Evolutionary conservation across 2,888 invertebrate genomes (phyloP).

Genomic region (Amphipoea lucens): DNA sequence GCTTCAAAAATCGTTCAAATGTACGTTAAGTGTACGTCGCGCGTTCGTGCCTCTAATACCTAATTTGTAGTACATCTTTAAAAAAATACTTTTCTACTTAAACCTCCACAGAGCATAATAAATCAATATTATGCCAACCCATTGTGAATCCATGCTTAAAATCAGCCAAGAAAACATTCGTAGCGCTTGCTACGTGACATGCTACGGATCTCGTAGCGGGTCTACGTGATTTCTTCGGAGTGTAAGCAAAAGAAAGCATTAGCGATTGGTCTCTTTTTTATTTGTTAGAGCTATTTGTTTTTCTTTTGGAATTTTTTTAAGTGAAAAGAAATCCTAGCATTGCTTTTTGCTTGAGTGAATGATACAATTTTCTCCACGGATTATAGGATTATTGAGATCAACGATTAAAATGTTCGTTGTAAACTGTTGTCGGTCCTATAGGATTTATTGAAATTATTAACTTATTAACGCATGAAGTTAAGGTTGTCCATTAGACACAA

Average conservation of each 20-base stretch:
- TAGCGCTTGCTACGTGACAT: slow-evolving; percentile 59
- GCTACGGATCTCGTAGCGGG: slow-evolving; percentile 56
- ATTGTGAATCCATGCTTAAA: slow-evolving; percentile 9
- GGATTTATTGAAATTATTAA: too few relatives aligned
- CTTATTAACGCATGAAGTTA: too few relatives aligned
- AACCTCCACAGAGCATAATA: slow-evolving; percentile 2
- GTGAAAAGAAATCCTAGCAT: not conserved
- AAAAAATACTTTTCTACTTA: not conserved
- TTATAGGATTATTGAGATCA: slow-evolving; percentile 6
- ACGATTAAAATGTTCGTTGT: too few relatives aligned
- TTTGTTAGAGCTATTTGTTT: not conserved
- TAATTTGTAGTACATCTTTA: not conserved
- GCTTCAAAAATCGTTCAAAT: not conserved
- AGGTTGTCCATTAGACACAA: too few relatives aligned
- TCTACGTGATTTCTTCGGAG: slow-evolving; percentile 52
- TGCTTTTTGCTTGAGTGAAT: not conserved
- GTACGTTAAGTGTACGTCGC: not conserved
- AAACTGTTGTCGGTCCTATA: too few relatives aligned
- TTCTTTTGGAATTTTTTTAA: not conserved
- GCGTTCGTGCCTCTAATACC: not conserved
- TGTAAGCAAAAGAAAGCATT: slow-evolving; percentile 32
- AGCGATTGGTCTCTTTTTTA: not conserved
- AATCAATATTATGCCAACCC: slow-evolving; percentile 14
- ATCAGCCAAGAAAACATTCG: slow-evolving; percentile 37
- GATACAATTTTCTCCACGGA: not conserved